phyloP scores from a whole-genome alignment of 2,797 vertebrate species.

The Chaetophractus vellerosus region DNA sequence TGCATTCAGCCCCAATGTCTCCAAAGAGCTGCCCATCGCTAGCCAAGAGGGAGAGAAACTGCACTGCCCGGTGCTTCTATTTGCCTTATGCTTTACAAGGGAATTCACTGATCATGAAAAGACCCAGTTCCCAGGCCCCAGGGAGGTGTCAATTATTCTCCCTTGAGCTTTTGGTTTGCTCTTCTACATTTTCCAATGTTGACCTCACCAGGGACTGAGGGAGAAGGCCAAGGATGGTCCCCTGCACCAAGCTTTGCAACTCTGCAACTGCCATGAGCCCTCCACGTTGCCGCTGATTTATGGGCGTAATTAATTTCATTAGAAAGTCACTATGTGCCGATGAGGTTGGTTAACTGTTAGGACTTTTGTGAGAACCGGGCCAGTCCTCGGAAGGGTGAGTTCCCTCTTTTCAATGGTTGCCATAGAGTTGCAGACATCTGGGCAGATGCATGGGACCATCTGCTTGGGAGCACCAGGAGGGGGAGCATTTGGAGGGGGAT shows the following conservation, averaged over 20 bases:
- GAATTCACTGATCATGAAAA: neutral
- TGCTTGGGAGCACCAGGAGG: fast-evolving
- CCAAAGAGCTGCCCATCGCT: neutral
- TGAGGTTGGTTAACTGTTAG: neutral
- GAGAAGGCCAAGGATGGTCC: neutral
- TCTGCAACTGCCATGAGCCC: fast-evolving
- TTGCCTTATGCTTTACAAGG: neutral
- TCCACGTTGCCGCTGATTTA: fast-evolving
- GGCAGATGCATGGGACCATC: neutral
- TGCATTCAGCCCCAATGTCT: neutral
- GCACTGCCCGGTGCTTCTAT: fast-evolving
- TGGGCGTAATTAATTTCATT: neutral
- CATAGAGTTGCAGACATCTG: fast-evolving
- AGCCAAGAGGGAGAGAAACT: neutral
- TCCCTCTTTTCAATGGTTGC: neutral
- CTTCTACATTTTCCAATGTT: neutral
- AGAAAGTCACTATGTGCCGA: neutral
- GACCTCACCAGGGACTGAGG: neutral
- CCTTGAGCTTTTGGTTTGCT: neutral
- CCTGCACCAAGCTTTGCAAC: neutral
- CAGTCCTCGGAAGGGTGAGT: fast-evolving
- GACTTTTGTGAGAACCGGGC: neutral
- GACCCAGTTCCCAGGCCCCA: neutral
- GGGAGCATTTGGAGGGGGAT: no score
- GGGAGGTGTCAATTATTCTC: neutral